Base-by-base conservation (phyloP, 2,113 vertebrate genomes). In the Panthera tigris region DNA sequence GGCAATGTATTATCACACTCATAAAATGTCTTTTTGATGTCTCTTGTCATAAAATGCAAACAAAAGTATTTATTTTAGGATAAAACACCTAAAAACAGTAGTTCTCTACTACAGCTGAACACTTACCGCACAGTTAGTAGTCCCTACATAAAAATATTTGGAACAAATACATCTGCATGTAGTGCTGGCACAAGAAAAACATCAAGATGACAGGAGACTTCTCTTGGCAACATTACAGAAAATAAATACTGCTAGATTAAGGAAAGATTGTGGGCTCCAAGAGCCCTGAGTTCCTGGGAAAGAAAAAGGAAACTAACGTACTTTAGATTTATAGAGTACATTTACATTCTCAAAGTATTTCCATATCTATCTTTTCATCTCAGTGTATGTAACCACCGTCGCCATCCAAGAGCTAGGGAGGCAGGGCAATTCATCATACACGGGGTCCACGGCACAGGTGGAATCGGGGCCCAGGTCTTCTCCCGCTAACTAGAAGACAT, bases 41-140 rank as follows among this genome's bases (percentile, higher is more conserved):
- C 52, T 89, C 27, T 57, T 85, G 8, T 84, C 74, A 96, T 73
- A 96, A 90, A 91, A 68, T 73, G 18, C 79, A 91, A 91, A 88
- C 16, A n/a, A 39, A 92, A 74, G 39, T 68, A 39, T 74, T 74
- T 92, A 61, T 83, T 89, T 95, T 50, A 74, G 19, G 12, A 92
- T 33, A 79, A 94, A 94, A 87, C 7, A 76, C 25, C 31, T 48
- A 79, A 90, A 94, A 95, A 87, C 27, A 69, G 23, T 7, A 71
- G 23, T 93, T 76, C 31, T 89, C 55, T 80, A 85, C 55, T 66
- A 23, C 7, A 16, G 69, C 69, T 91, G 41, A 95, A 82, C 48
- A 66, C 36, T 79, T n/a, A 73, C 15, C 48, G 61, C 81, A 33
- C 39, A 95, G 27, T 87, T 4, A 89, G 69, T 36, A 87, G 33